A percentile compares a stretch with the other conserved stretches of the same genome.
Conservation (phyloP, 2,797 vertebrate genomes). For the Propithecus perrieri region DNA sequence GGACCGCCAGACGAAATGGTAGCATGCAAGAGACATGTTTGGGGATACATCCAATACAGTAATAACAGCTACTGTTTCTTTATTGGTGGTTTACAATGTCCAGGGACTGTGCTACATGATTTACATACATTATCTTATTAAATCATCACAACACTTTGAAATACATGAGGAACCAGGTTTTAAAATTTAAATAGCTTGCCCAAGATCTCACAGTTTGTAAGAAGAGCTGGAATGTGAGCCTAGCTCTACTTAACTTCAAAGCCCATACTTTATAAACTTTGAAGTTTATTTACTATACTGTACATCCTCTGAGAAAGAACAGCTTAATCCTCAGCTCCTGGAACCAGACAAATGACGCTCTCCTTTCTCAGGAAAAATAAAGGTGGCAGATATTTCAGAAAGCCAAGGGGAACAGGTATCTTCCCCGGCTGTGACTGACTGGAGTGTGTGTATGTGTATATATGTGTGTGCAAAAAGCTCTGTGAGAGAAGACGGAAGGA, state of each 20-base stretch:
- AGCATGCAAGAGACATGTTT: not conserved
- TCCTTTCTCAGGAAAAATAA: not conserved
- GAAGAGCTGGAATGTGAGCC: not conserved
- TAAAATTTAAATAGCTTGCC: conserved; percentile 15
- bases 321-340: not conserved
- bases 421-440: not conserved
- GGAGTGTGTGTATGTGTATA: not conserved
- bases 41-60: not conserved
- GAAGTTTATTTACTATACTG: not conserved
- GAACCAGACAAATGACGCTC: not conserved
- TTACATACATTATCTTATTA: not conserved
- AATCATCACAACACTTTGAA: not conserved
- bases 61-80: not conserved
- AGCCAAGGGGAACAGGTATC: not conserved
- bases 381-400: not conserved
- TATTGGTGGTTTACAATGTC: not conserved
- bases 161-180: not conserved
- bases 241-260: conserved; percentile 7
- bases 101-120: not conserved
- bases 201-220: not conserved
- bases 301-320: not conserved
- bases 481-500: not conserved
- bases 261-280: no score
- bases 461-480: not conserved
- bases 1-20: not conserved